Percentiles rank a stretch among this genome's conserved stretches.
phyloP scores from a whole-genome alignment of 1,140 invertebrate species.

The Zaprionus vittiger region DNA sequence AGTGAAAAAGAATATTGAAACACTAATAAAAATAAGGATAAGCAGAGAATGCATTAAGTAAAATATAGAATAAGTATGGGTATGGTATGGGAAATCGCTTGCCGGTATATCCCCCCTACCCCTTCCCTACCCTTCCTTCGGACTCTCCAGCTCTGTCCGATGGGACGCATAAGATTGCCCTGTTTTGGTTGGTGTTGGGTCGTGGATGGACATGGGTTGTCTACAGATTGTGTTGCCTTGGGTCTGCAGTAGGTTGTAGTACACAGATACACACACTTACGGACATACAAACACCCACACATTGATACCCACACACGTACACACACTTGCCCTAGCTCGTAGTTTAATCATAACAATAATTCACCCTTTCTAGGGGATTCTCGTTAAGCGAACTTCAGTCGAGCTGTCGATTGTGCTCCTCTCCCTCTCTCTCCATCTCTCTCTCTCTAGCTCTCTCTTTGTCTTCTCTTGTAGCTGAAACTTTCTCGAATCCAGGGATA shows the following conservation, averaged over 20 bases:
- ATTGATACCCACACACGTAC: not conserved
- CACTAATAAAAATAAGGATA: constrained; percentile 83
- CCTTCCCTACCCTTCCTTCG: not conserved
- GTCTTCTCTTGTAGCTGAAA: not conserved
- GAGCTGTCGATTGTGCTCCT: constrained; percentile 13
- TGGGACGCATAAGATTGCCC: constrained; percentile 1
- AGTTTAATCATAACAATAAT: constrained; percentile 78
- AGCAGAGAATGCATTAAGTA: constrained; percentile 81
- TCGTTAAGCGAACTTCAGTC: constrained; percentile 18
- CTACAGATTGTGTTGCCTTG: constrained; percentile 34
- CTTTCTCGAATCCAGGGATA: not conserved
- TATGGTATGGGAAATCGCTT: constrained; percentile 4
- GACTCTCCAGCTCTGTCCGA: not conserved
- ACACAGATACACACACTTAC: constrained; percentile 2
- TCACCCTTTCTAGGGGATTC: constrained; percentile 62
- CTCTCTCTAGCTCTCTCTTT: not conserved
- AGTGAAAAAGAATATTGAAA: constrained; percentile 83
- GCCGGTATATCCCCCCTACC: constrained; percentile 11
- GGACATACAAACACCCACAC: constrained; percentile 4
- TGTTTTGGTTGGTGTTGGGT: not conserved
- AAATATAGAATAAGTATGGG: constrained; percentile 75
- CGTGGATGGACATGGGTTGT: not conserved
- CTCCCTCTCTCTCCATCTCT: not conserved
- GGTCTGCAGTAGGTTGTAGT: constrained; percentile 13
- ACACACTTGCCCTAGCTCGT: constrained; percentile 22